Percentiles rank a stretch among this genome's conserved stretches.
These are phyloP conservation scores for Mormyrus hasselquistii DNA, from an alignment of 2,797 vertebrate species.

Conservation along the genomic window DNA sequence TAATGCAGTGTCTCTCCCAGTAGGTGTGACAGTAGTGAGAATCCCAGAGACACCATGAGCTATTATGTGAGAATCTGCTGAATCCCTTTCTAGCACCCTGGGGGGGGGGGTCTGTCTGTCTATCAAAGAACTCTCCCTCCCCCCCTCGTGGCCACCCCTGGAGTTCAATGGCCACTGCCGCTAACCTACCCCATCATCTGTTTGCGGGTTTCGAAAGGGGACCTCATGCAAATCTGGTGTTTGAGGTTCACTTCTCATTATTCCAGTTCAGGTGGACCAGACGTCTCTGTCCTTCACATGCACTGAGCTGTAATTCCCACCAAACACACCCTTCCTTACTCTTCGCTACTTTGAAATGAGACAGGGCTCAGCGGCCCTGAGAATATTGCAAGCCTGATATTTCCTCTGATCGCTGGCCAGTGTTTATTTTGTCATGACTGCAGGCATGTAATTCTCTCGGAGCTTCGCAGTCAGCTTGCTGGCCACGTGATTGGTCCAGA, in stretches of 20 bases:
- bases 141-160: not conserved
- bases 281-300: not conserved
- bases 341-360: not conserved
- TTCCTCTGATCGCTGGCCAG: not conserved
- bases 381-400: not conserved
- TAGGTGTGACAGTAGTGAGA: not conserved
- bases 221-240: not conserved
- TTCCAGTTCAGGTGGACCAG: not conserved
- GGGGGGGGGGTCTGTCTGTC: not conserved
- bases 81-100: not conserved
- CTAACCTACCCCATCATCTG: not conserved
- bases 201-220: not conserved
- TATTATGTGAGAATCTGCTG: not conserved
- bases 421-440: not conserved
- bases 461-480: not conserved
- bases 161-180: not conserved
- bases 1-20: not conserved
- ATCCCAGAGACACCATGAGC: not conserved
- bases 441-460: not conserved
- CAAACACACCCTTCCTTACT: not conserved
- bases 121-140: not conserved
- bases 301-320: not conserved
- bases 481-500: too few relatives aligned
- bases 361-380: not conserved
- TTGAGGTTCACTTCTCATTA: constrained; percentile 10